phyloP scores from a whole-genome alignment of 2,113 vertebrate species.

The Peromyscus polionotus region DNA sequence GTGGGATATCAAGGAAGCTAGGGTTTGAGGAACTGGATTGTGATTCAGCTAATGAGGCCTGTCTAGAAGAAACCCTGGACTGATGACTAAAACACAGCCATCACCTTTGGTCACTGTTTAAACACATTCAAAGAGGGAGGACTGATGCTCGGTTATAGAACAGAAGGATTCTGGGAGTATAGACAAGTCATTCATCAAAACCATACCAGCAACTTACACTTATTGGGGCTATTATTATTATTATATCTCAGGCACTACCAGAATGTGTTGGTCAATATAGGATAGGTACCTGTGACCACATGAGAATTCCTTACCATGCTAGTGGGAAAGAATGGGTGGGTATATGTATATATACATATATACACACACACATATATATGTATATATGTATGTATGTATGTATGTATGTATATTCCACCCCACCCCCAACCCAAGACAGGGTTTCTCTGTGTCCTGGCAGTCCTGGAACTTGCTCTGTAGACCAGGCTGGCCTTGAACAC shows the following conservation, averaged over 20 bases:
- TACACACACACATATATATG: no score
- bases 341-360: no score
- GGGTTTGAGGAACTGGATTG: conserved; percentile 19
- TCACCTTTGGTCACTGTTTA: conserved; percentile 3
- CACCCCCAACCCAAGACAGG: no score
- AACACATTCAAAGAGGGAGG: neutral
- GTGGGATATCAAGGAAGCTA: neutral
- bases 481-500: no score
- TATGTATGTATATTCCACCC: no score
- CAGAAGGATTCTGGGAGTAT: neutral
- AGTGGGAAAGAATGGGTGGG: neutral
- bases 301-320: neutral
- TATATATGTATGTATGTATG: no score
- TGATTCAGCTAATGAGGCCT: conserved; percentile 17
- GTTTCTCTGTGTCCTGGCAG: no score
- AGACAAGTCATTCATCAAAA: neutral
- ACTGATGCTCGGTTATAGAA: neutral
- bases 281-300: neutral
- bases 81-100: neutral
- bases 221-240: neutral
- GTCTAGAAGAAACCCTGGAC: conserved; percentile 35
- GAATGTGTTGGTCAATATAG: neutral
- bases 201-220: neutral
- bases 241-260: neutral
- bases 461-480: no score